Evolutionary conservation across 1,140 invertebrate species (phyloP), one percentile per base, ranked within the genome.

Genomic region (Coenobita brevimanus): DNA sequence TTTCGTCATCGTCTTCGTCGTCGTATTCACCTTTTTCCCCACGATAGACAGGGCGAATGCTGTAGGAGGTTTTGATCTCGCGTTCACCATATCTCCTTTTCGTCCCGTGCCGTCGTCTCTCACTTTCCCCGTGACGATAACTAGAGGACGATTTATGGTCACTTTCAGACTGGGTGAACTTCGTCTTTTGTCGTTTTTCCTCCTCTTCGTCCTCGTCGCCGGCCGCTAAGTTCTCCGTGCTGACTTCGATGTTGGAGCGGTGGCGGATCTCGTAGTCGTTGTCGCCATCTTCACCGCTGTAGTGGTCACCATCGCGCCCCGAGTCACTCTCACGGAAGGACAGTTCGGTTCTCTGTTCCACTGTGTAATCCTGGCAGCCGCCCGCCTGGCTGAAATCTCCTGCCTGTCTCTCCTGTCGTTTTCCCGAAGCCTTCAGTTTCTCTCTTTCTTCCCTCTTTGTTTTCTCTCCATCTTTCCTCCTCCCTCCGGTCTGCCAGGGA

Each of bases 401-500:
- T 6, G n/a, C n/a, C 54, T 57, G 54, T n/a, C n/a, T 57, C 10
- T 13, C 54, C 54, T 69, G 67, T 30, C 13, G 67, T 30, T 71
- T 43, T 75, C 38, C 15, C 38, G 13, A 0, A 15, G 13, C 36
- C 38, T 43, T 33, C 71, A 36, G 1, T 75, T 30, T 4, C 30
- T 43, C 36, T 15, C 0, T 43, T 33, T 43, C 15, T 15, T 43
- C 24, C 38, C 71, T 33, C 24, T 75, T 75, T 75, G 24, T 33
- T 75, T 43, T 0, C 36, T 75, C 38, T 33, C 64, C 30, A 4
- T 33, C 64, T 67, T 24, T 67, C n/a, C 30, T n/a, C n/a, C 64
- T 67, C 4, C 64, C 64, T 38, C 69, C 84, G 10, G 84, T 87
- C n/a, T 87, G 75, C 84, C 84, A 87, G 1, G 84, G 84, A 1